Evolutionary conservation across 2,797 vertebrate species (phyloP).

Genomic region (Mustela erminea): DNA sequence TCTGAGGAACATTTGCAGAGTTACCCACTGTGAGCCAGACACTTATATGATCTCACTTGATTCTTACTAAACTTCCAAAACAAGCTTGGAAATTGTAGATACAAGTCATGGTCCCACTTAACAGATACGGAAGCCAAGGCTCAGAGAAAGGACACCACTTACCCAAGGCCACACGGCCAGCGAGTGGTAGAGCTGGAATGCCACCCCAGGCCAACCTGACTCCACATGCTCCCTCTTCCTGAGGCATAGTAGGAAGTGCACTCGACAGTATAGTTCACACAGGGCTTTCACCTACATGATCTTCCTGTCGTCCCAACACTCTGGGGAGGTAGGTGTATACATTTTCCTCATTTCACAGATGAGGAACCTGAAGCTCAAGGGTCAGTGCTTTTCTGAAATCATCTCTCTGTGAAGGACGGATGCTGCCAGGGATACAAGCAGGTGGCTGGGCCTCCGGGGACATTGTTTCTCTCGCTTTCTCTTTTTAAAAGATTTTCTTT

Average conservation of each 20-base stretch:
- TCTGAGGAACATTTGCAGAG: not conserved
- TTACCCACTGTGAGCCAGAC: not conserved
- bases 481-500: too few relatives aligned
- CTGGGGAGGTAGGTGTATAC: not conserved
- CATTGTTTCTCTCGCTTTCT: not conserved
- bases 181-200: not conserved
- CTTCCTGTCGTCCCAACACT: not conserved
- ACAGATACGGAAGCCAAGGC: not conserved
- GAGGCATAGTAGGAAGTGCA: not conserved
- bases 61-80: slow-evolving; percentile 53
- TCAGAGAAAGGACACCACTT: not conserved
- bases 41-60: not conserved
- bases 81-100: not conserved
- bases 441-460: not conserved
- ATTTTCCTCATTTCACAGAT: not conserved
- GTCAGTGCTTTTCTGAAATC: not conserved
- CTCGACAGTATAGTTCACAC: not conserved
- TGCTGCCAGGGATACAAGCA: not conserved
- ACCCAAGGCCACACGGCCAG: not conserved
- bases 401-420: not conserved
- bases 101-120: not conserved
- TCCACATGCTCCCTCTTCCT: not conserved
- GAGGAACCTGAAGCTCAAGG: not conserved
- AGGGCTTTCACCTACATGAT: not conserved
- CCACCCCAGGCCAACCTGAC: not conserved